Base-by-base conservation (phyloP, 1,140 invertebrate species). In the Drosophila bifasciata region DNA sequence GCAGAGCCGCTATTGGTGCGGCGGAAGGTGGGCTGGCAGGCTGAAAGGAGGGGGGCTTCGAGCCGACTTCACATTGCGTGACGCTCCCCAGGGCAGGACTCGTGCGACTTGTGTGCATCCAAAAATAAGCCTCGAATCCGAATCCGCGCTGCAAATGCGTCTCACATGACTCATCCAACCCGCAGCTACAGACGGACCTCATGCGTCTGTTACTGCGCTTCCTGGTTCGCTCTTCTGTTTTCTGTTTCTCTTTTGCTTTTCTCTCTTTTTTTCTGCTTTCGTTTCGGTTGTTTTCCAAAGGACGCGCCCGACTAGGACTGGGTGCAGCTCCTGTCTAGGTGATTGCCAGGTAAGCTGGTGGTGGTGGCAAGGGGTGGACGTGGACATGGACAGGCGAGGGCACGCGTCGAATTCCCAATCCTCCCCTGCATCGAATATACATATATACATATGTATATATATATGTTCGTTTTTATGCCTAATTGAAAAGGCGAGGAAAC, bases 401-500 rank as follows among this genome's bases (percentile, higher is more conserved):
- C 80, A 80, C 79, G 80, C 79, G 75, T 64, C 58, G 21, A 63
- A 53, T 76, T 52, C 68, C 50, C 78, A 77, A 88, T 76, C 75
- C 83, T 78, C 83, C 63, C 63, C 51, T 68, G 50, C 57, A 69
- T 9, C 57, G 51, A 69, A 32, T 53, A 36, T 39, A 74, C 86
- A n/a, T n/a, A n/a, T n/a, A n/a, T n/a, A n/a, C n/a, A n/a, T n/a
- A n/a, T n/a, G n/a, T n/a, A n/a, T 68, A 3, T 9, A 0, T 9
- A 9, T 3, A 4, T 13, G 32, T 36, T 11, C 32, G 32, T 88
- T 86, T 86, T 83, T 81, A 69, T 64, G 81, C 74, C 79, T 86
- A 86, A 88, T 86, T 86, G 83, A 86, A 88, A 88, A 64, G 78
- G 53, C 62, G 75, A 51, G 83, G 50, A 72, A 86, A 83, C 55